A percentile compares a stretch with the other conserved stretches of the same genome.
These are phyloP conservation scores for Ptilodon capucinus DNA, from an alignment of 2,888 invertebrate genomes.

Conservation along the genomic window DNA sequence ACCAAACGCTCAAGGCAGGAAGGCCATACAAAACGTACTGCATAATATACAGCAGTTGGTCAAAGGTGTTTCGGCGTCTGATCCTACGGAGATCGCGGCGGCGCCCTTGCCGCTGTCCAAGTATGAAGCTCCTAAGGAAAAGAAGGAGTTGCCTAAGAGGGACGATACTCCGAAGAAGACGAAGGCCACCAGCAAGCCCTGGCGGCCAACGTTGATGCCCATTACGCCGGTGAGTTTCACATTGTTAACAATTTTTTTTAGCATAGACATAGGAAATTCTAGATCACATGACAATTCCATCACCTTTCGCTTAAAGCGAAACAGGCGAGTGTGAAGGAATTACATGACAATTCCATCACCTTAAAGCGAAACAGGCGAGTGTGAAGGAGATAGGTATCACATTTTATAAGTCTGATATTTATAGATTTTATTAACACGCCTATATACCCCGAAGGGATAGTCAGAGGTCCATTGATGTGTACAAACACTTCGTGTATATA, in stretches of 20 bases:
- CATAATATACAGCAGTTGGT: constrained; percentile 77
- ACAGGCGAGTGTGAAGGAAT: no score
- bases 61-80: constrained; percentile 71
- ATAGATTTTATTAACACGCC: no score
- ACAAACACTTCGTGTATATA: no score
- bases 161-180: constrained; percentile 65
- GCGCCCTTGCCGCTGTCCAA: constrained; percentile 58
- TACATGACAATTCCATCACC: no score
- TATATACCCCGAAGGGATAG: no score
- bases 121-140: constrained; percentile 55
- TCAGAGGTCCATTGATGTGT: no score
- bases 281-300: no score
- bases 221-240: constrained; percentile 74
- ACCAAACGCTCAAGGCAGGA: constrained; percentile 68
- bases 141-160: constrained; percentile 54
- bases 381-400: no score
- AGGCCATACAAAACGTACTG: constrained; percentile 73
- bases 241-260: neutral
- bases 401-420: no score
- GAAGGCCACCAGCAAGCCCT: constrained; percentile 84
- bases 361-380: no score
- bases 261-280: no score
- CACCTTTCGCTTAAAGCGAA: no score
- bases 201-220: constrained; percentile 88
- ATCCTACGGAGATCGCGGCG: constrained; percentile 71